Evolutionary conservation across 2,888 invertebrate species (phyloP).

Genomic region (Fragum whitleyi): DNA sequence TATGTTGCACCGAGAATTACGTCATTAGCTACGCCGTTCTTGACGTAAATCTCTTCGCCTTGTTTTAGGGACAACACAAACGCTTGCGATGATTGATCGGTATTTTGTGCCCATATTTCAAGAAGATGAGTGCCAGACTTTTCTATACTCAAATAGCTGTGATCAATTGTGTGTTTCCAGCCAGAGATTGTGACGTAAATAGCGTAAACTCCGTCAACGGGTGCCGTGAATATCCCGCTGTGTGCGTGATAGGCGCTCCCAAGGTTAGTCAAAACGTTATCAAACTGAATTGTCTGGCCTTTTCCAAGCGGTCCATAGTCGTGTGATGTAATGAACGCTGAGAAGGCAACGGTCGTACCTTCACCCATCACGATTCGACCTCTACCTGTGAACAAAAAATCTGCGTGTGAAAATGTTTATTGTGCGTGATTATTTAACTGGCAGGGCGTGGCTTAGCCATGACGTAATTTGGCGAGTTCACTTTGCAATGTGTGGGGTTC

Average conservation of each 20-base stretch:
- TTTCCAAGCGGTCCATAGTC: slow-evolving; percentile 2
- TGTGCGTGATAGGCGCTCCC: slow-evolving; percentile 4
- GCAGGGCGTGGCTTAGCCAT: no score
- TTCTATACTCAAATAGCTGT: neutral
- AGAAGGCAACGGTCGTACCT: neutral
- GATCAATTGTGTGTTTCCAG: neutral
- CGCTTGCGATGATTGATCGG: neutral
- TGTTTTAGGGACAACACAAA: neutral
- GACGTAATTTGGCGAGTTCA: no score
- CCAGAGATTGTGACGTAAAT: neutral
- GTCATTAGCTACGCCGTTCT: neutral
- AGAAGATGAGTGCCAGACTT: no score
- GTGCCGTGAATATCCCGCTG: slow-evolving; percentile 11
- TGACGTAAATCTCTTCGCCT: slow-evolving; percentile 11
- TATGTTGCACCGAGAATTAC: neutral
- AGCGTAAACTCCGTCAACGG: slow-evolving; percentile 4
- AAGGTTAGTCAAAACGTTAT: neutral
- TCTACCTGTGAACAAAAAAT: no score
- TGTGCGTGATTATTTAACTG: no score
- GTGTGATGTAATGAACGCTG: neutral
- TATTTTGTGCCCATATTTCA: neutral
- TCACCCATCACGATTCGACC: neutral
- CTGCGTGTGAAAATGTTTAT: no score
- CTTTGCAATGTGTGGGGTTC: no score
- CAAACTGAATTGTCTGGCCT: neutral